Percentiles rank a stretch among this genome's conserved stretches.
These are phyloP conservation scores for Hybos culiciformis DNA, from an alignment of 2,888 invertebrate genomes.

Conservation along the genomic window DNA sequence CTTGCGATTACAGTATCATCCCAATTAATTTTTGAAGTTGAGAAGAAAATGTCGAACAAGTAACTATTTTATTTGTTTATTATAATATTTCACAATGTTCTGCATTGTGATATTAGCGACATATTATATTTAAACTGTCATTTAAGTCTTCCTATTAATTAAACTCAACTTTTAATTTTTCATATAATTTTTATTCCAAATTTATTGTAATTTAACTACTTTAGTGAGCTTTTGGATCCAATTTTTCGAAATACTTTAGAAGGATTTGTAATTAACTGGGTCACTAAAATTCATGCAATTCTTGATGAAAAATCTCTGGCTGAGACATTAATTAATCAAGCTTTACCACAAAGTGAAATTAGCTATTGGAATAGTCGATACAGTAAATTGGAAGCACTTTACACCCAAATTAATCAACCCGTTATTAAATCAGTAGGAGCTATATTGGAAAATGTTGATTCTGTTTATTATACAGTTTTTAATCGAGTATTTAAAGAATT, in stretches of 20 bases:
- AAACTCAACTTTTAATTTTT: no score
- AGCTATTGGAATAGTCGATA: conserved; percentile 70
- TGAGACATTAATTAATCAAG: conserved; percentile 16
- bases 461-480: conserved; percentile 67
- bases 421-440: conserved; percentile 70
- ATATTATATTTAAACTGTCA: no score
- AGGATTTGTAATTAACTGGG: conserved; percentile 80
- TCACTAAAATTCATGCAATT: conserved; percentile 51
- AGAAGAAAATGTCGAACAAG: conserved; percentile 32
- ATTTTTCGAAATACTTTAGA: conserved; percentile 55
- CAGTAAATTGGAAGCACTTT: conserved; percentile 73
- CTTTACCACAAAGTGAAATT: conserved; percentile 57
- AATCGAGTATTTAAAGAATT: conserved; percentile 66
- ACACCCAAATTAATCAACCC: conserved; percentile 67
- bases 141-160: no score
- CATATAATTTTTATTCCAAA: no score
- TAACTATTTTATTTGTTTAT: conserved; percentile 11
- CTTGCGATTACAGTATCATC: conserved; percentile 66
- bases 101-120: not conserved
- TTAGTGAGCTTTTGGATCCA: no score
- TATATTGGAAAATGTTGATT: conserved; percentile 61
- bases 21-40: conserved; percentile 46
- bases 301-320: conserved; percentile 23
- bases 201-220: no score
- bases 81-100: not conserved